Evolutionary conservation across 2,888 invertebrate genomes (phyloP).

Genomic region (Phaonia tiefii): DNA sequence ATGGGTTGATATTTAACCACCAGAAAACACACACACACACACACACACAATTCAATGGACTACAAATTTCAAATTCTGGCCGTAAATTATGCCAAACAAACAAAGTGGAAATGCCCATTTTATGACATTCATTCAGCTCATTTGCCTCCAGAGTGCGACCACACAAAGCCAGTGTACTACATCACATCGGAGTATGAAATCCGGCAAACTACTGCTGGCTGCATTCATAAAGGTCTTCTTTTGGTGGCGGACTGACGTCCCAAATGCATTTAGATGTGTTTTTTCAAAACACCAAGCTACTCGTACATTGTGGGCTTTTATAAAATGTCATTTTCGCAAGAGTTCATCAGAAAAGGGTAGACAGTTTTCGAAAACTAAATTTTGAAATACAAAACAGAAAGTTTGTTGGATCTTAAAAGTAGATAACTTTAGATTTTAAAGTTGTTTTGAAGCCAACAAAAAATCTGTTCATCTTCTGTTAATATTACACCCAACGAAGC

Average conservation of each 20-base stretch:
- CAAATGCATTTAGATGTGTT: not conserved
- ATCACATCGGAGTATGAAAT: not conserved
- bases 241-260: not conserved
- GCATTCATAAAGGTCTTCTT: not conserved
- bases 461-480: no score
- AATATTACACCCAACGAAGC: no score
- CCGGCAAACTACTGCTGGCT: no score
- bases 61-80: slow-evolving; percentile 54
- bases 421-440: no score
- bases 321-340: no score
- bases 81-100: slow-evolving; percentile 63
- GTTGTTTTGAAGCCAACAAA: no score
- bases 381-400: no score
- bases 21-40: not conserved
- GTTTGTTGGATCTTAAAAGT: no score
- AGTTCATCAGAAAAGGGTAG: no score
- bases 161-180: not conserved
- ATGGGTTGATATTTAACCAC: slow-evolving; percentile 47
- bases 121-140: slow-evolving; percentile 56
- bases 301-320: not conserved
- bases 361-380: no score
- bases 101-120: slow-evolving; percentile 61
- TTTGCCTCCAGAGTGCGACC: slow-evolving; percentile 36
- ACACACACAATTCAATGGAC: slow-evolving; percentile 53
- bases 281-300: not conserved